These are phyloP conservation scores for Prunella himalayana DNA, from an alignment of 2,113 vertebrate genomes.

Conservation along the genomic window DNA sequence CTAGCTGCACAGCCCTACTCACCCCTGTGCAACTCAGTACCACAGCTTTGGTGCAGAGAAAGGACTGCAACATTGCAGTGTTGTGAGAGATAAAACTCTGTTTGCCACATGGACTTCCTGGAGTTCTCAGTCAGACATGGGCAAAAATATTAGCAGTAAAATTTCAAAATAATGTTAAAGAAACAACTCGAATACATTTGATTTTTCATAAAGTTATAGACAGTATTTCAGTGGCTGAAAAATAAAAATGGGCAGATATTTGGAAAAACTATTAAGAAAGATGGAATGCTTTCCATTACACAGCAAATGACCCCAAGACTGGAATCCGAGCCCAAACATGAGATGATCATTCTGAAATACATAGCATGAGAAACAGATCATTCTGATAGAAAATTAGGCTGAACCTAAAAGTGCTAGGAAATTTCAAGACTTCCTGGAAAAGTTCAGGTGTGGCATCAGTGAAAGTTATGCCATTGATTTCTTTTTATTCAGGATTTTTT, in stretches of 20 bases:
- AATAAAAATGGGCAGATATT: neutral
- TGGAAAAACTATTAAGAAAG: neutral
- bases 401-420: neutral
- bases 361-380: neutral
- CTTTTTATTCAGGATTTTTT: neutral
- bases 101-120: neutral
- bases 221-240: neutral
- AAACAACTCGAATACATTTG: neutral
- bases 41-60: neutral
- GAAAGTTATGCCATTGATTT: neutral
- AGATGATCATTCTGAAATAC: neutral
- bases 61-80: neutral
- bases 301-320: neutral
- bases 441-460: neutral
- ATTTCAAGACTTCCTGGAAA: neutral
- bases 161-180: neutral
- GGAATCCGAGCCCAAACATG: neutral
- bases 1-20: neutral
- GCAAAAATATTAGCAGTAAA: neutral
- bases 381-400: neutral
- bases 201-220: neutral
- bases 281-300: neutral
- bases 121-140: neutral
- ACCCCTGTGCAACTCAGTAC: neutral
- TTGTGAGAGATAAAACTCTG: neutral